Conservation (phyloP, 1,140 invertebrate genomes). For the Temnothorax nylanderi region DNA sequence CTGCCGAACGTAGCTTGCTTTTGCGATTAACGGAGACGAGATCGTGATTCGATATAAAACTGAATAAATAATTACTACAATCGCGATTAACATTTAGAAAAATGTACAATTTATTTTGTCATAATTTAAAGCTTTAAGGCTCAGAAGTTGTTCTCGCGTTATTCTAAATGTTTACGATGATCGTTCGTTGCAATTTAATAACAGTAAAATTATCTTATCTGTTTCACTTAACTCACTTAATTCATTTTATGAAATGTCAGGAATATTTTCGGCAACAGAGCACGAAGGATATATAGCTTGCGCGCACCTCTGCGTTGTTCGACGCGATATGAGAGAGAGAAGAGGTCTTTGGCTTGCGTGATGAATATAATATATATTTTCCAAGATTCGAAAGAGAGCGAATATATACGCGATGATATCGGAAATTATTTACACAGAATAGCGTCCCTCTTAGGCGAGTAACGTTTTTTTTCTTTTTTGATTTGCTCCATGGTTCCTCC, state of each 20-base stretch:
- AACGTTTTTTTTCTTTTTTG: slow-evolving; percentile 28
- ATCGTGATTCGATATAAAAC: neutral
- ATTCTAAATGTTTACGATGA: neutral
- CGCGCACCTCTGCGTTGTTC: slow-evolving; percentile 11
- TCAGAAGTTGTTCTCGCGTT: neutral
- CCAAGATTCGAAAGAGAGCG: slow-evolving; percentile 36
- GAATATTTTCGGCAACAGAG: neutral
- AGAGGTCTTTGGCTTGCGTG: slow-evolving; percentile 47
- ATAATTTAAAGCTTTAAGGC: neutral
- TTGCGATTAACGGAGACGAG: neutral
- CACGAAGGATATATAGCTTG: neutral
- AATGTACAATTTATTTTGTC: neutral
- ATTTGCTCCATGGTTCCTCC: slow-evolving; percentile 42
- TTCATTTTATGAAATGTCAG: neutral
- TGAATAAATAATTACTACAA: neutral
- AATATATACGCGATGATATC: slow-evolving; percentile 33
- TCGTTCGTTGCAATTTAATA: neutral
- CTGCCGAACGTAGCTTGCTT: neutral
- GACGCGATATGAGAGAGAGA: slow-evolving; percentile 15
- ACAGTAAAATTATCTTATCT: neutral
- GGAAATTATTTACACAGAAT: slow-evolving; percentile 55
- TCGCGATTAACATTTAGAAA: neutral
- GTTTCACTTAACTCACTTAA: neutral
- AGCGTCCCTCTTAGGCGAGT: slow-evolving; percentile 49
- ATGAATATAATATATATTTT: slow-evolving; percentile 48